Evolutionary conservation across 2,888 invertebrate genomes (phyloP), one percentile per base, ranked within the genome.

Genomic region (Lochmaea crataegi): DNA sequence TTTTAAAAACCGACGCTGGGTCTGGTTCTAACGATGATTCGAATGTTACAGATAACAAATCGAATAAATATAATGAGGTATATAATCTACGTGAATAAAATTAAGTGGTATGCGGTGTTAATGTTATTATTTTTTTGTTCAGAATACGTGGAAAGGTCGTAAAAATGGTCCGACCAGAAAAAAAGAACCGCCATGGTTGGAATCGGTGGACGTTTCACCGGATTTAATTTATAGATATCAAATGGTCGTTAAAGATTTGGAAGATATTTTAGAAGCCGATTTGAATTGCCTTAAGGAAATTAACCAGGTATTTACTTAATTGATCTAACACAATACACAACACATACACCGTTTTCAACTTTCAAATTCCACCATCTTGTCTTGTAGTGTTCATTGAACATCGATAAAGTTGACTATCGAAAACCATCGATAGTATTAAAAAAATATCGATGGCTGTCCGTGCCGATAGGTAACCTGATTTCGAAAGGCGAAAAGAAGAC

Each of bases 161-260:
- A 91, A 70, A 89, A 77, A 78, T 65, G 84, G 82, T 71, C 84
- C 85, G 0, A 80, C 84, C 53, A 86, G 88, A 72, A 89, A 88
- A 76, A 88, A 88, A 76, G 88, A 89, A 16, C 91, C 93, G 0
- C 91, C 92, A 0, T 94, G 94, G 94, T 83, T 92, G 81, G 90
- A 92, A 75, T 88, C 91, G 66, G 91, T 92, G 0, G 86, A 89
- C 51, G 86, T 92, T n/a, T 92, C 92, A 0, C 89, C 92, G 0
- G 92, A 93, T 65, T 84, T 94, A 12, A 88, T 92, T n/a, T 93
- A 92, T 83, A 90, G 91, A 73, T 94, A 94, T 81, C 92, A 93
- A 84, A 82, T 94, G 65, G 80, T 86, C 1, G 86, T 89, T 0
- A 90, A 89, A 79, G 86, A 88, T 7, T 77, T 91, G 75, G 88